Base-by-base conservation (phyloP, 2,888 invertebrate species). In the Cyaniris semiargus region DNA sequence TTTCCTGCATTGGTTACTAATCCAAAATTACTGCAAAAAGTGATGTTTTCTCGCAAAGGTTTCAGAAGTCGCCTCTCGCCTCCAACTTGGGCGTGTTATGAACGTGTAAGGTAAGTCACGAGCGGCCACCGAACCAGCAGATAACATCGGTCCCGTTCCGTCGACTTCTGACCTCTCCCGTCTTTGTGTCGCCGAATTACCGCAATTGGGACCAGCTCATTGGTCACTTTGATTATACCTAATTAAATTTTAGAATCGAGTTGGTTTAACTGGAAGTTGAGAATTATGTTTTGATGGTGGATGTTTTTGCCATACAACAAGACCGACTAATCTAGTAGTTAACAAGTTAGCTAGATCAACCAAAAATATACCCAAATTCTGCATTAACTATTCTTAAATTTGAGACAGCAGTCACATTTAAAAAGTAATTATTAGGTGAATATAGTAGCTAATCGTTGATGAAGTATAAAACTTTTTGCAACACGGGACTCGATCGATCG, bases 41-140 rank as follows among this genome's bases (percentile, higher is more conserved):
- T 58, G 58, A 18, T 8, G 7, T 70, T 5, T 18, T 31, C 27
- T 27, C n/a, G 0, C 58, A 58, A 79, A 77, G 58, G 5, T 75
- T 4, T 8, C n/a, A 60, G 31, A 79, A 76, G 70, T 70, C 85
- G 85, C 87, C 80, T 8, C 7, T 10, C 77, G 79, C 85, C 80
- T 79, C 7, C 80, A 8, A 60, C 76, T 85, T 82, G 78, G 1
- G 8, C 81, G 81, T 76, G 23, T 76, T 66, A 80, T 80, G 78
- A 83, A 86, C 91, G 85, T 86, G 89, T 91, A 93, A 90, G 91
- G 93, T 90, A 90, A 92, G 93, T 93, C 93, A 93, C 93, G 93
- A 93, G 85, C 87, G 89, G 88, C 89, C 89, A 89, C 89, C 90
- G 89, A 53, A 88, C 90, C 91, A 87, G 89, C 88, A 86, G 93